Percentiles rank a stretch among this genome's conserved stretches.
Evolutionary conservation across 2,888 invertebrate species (phyloP).

Genomic region (Trachelus troglodyta): DNA sequence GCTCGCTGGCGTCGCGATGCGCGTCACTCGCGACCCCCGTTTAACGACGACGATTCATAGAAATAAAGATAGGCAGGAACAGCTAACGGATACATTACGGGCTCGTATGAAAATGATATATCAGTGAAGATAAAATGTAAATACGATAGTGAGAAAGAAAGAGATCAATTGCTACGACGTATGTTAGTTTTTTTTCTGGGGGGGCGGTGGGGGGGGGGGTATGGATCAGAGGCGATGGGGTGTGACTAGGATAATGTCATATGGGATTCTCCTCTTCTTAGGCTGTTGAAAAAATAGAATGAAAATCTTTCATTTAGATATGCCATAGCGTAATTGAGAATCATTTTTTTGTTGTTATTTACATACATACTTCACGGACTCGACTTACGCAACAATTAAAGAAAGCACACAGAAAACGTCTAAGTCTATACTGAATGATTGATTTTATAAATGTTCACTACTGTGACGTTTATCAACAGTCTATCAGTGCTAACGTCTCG

Average conservation of each 20-base stretch:
- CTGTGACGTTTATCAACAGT: background rate
- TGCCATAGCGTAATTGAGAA: slow-evolving; percentile 8
- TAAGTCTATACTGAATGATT: background rate
- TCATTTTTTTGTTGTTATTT: background rate
- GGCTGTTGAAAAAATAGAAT: slow-evolving; percentile 71
- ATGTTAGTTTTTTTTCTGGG: slow-evolving; percentile 28
- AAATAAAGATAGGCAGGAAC: background rate
- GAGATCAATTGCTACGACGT: slow-evolving; percentile 44
- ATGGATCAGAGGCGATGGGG: slow-evolving; percentile 31
- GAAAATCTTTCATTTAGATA: slow-evolving; percentile 55
- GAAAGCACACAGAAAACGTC: background rate
- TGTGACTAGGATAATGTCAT: slow-evolving; percentile 62
- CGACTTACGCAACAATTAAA: background rate
- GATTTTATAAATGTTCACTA: background rate
- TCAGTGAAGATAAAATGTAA: slow-evolving; percentile 30
- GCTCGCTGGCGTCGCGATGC: slow-evolving; percentile 7
- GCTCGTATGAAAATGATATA: slow-evolving; percentile 9
- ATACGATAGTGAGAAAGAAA: slow-evolving; percentile 37
- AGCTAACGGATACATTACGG: background rate
- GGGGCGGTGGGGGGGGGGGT: too few species aligned
- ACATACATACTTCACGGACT: background rate
- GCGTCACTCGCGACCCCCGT: background rate
- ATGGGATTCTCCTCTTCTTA: slow-evolving; percentile 71
- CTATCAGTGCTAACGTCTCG: background rate
- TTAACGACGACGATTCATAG: background rate